phyloP scores from a whole-genome alignment of 2,797 vertebrate genomes.

The Siniperca obscura region DNA sequence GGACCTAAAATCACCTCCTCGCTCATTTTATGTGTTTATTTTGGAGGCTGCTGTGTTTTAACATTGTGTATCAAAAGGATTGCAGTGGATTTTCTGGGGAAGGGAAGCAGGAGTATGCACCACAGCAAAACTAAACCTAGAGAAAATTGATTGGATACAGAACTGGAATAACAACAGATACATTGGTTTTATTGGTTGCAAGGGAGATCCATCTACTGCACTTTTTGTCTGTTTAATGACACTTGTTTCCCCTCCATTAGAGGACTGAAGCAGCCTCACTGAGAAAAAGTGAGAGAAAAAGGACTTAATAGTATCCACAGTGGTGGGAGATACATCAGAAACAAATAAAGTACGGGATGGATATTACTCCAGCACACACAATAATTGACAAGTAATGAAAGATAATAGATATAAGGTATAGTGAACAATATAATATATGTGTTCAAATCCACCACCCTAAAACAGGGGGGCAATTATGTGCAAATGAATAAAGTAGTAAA shows the following conservation, averaged over 20 bases:
- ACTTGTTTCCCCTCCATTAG: slow-evolving; percentile 6
- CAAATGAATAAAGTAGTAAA: background rate
- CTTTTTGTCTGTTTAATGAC: slow-evolving; percentile 23
- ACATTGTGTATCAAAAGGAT: slow-evolving; percentile 66
- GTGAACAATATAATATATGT: background rate
- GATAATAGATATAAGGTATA: background rate
- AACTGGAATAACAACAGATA: slow-evolving; percentile 50
- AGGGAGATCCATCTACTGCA: slow-evolving; percentile 24
- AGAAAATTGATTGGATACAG: slow-evolving; percentile 57
- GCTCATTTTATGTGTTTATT: slow-evolving; percentile 68
- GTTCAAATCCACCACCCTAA: background rate
- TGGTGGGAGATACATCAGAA: background rate
- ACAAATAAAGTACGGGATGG: background rate
- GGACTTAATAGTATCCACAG: background rate
- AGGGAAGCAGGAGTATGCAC: slow-evolving; percentile 19
- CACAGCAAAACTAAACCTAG: slow-evolving; percentile 40
- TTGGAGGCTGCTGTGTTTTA: slow-evolving; percentile 57
- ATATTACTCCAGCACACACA: background rate
- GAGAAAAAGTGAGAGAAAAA: background rate
- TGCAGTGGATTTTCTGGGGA: slow-evolving; percentile 59
- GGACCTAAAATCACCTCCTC: slow-evolving; percentile 67
- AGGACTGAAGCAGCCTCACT: background rate
- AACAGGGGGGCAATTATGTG: background rate
- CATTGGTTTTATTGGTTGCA: slow-evolving; percentile 28
- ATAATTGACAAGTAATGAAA: background rate